phyloP scores from a whole-genome alignment of 2,797 vertebrate species.

The Cossypha niveicapilla region DNA sequence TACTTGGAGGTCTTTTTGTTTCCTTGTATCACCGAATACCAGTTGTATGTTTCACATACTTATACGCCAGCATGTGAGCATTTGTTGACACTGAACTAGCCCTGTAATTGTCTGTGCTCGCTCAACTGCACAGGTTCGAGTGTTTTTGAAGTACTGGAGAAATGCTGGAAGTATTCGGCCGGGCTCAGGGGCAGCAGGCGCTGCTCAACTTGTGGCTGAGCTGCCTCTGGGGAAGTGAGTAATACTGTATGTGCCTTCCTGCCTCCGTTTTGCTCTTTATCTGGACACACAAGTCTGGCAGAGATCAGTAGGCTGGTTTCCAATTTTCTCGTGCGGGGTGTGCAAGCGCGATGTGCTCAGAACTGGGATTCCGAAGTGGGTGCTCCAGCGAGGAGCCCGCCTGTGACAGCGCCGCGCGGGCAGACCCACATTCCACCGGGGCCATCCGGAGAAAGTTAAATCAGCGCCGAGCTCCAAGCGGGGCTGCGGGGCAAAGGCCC shows the following conservation, averaged over 20 bases:
- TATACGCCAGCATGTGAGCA: background rate
- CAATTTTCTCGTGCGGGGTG: background rate
- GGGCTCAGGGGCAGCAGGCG: background rate
- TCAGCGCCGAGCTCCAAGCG: rapidly evolving
- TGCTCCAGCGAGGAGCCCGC: rapidly evolving
- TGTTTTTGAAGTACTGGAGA: background rate
- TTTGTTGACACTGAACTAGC: background rate
- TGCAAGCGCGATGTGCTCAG: background rate
- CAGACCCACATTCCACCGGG: rapidly evolving
- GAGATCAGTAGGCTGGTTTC: background rate
- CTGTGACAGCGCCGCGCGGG: rapidly evolving
- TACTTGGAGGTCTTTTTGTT: background rate
- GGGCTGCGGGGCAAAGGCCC: background rate
- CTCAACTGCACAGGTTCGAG: background rate
- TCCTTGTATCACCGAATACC: background rate
- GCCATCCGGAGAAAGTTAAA: background rate
- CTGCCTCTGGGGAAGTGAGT: background rate
- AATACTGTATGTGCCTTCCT: background rate
- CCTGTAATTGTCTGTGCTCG: background rate
- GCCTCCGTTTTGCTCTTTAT: background rate
- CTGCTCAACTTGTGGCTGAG: background rate
- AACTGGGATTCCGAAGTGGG: rapidly evolving
- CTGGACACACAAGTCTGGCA: background rate
- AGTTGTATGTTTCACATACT: background rate
- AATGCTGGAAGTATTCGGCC: background rate